Conservation (phyloP, 2,888 invertebrate species). For the Eledona agricola region DNA sequence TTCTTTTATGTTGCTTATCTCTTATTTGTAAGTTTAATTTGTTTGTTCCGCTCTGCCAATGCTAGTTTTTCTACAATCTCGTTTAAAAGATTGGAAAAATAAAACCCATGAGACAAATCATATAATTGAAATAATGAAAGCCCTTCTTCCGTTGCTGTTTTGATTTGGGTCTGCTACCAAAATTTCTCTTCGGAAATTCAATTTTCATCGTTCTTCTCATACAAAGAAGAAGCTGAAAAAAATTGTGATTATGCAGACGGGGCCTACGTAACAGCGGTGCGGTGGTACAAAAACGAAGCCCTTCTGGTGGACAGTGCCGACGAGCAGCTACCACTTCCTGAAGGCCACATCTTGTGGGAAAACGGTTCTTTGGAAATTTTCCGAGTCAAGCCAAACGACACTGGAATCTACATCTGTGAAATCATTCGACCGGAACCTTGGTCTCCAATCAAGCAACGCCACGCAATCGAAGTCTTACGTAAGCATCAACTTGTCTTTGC, state of each 20-base stretch:
- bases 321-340: conserved; percentile 60
- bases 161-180: too few relatives aligned
- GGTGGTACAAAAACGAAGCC: conserved; percentile 75
- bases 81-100: too few relatives aligned
- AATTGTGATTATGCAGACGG: conserved; percentile 67
- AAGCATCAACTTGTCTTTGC: too few relatives aligned
- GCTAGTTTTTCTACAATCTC: too few relatives aligned
- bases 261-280: conserved; percentile 66
- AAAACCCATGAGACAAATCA: too few relatives aligned
- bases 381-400: conserved; percentile 67
- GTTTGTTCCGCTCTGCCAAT: too few relatives aligned
- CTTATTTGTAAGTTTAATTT: too few relatives aligned
- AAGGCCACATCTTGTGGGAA: conserved; percentile 70
- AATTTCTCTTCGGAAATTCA: too few relatives aligned
- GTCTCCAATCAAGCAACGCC: conserved; percentile 75
- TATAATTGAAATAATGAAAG: too few relatives aligned
- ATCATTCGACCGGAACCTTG: conserved; percentile 72
- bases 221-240: too few relatives aligned
- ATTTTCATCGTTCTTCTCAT: conserved; percentile 4
- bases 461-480: conserved; percentile 83
- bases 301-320: conserved; percentile 66
- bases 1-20: too few relatives aligned
- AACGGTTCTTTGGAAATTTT: conserved; percentile 78
- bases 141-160: too few relatives aligned
- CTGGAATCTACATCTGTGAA: conserved; percentile 75